Base-by-base conservation (phyloP, 2,113 vertebrate species). In the Anarrhichthys ocellatus region DNA sequence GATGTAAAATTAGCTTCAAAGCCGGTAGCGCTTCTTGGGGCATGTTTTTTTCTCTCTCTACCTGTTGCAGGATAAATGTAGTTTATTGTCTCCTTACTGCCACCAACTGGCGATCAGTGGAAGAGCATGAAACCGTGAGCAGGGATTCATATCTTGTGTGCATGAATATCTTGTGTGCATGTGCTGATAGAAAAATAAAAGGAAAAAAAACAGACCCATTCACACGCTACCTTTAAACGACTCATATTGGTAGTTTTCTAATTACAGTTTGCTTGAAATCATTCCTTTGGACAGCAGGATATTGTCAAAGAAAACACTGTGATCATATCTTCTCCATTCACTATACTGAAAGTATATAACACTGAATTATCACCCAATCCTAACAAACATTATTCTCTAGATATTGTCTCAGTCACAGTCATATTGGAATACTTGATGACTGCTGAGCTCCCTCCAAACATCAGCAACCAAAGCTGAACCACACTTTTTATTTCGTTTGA, bases 401-500 rank as follows among this genome's bases (percentile, higher is more conserved):
- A 56, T 27, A n/a, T 69, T 62, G 32, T 82, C 65, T 75, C 32
- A 20, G 48, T 73, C 56, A 27, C 27, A 11, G 52, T 20, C 32
- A 59, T 32, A 78, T 52, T 84, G 65, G 22, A 76, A 27, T 2
- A 46, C 24, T 46, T 42, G 9, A 11, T 73, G 63, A 52, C 46
- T 34, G 50, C 75, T 56, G 42, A 0, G 66, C 46, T 24, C 64
- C 14, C 13, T 61, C 32, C 32, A 22, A 44, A 15, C 46, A 62
- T 38, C 22, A 38, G 22, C 15, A 64, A 0, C 46, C 24, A 6
- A 17, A 58, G 42, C 50, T 56, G 22, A 56, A 1, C 11, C 59
- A 32, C 20, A 4, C 7, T 9, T 29, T 76, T 62, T 17, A 59
- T 82, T 68, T 0, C 36, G 66, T 48, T 81, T 67, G 29, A 80